A percentile compares a stretch with the other conserved stretches of the same genome.
Conservation (phyloP, 1,140 invertebrate species). For the Ctenoplectra terminalis region DNA sequence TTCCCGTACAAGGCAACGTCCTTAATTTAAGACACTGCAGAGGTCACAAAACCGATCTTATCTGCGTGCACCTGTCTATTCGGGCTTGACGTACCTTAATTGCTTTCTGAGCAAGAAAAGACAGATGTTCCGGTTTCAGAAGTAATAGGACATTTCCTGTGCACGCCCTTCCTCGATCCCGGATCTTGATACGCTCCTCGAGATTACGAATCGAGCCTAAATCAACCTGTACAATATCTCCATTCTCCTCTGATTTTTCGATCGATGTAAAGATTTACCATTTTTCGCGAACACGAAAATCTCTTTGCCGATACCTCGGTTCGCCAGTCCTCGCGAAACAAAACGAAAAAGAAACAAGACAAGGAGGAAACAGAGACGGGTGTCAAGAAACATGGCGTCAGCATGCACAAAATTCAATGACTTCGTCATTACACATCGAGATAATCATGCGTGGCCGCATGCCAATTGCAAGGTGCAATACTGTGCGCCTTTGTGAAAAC, state of each 20-base stretch:
- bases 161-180: neutral
- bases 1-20: neutral
- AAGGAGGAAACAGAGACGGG: slow-evolving; percentile 1
- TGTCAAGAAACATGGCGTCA: slow-evolving; percentile 43
- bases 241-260: neutral
- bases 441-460: slow-evolving; percentile 76
- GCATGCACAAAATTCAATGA: slow-evolving; percentile 65
- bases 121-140: slow-evolving; percentile 15
- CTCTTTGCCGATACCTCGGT: slow-evolving; percentile 44
- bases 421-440: slow-evolving; percentile 55
- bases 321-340: slow-evolving; percentile 14
- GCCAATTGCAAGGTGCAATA: slow-evolving; percentile 63
- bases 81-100: slow-evolving; percentile 14
- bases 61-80: slow-evolving; percentile 15
- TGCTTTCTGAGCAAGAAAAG: slow-evolving; percentile 16
- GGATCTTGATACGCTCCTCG: neutral
- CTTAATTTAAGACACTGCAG: neutral
- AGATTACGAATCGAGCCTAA: neutral
- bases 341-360: neutral
- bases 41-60: neutral
- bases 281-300: neutral
- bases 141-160: slow-evolving; percentile 28
- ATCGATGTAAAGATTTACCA: neutral
- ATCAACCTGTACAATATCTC: neutral
- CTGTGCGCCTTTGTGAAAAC: slow-evolving; percentile 40